These are phyloP conservation scores for Axinella damicornis DNA, from an alignment of 37 sponge, comb jelly and placozoan genomes.

Conservation along the genomic window DNA sequence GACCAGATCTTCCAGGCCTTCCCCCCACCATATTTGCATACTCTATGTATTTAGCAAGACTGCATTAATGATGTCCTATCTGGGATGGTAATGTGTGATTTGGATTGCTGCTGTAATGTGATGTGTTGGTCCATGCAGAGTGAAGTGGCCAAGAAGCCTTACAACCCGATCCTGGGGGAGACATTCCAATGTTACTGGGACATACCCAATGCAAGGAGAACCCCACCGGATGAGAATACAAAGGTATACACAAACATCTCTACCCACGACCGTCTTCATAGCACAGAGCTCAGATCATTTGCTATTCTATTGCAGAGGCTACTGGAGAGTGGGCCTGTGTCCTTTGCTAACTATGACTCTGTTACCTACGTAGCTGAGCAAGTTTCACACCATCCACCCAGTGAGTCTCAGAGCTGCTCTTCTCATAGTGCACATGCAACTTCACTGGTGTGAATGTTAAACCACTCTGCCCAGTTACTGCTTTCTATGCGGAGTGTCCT, in stretches of 20 bases:
- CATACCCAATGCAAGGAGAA: conserved; percentile 64
- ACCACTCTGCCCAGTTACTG: conserved; percentile 75
- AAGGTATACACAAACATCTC: no score
- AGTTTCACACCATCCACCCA: conserved; percentile 98
- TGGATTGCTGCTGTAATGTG: no score
- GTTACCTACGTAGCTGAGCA: conserved; percentile 95
- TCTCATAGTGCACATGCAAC: no score
- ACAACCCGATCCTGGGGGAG: conserved; percentile 98
- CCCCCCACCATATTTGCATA: no score
- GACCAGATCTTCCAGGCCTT: no score
- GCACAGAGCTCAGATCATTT: no score
- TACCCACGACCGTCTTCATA: no score
- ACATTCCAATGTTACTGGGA: conserved; percentile 95
- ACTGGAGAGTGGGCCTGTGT: conserved; percentile 78
- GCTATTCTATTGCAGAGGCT: conserved; percentile 19
- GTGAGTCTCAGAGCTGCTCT: conserved; percentile 27
- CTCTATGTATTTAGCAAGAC: no score
- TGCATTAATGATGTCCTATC: no score
- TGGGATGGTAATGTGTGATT: no score
- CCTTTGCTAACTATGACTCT: conserved; percentile 76
- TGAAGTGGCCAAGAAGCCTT: conserved; percentile 96
- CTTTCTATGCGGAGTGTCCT: conserved; percentile 94
- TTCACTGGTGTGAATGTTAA: no score
- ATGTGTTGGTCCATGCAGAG: conserved; percentile 50
- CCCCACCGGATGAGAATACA: conserved; percentile 32